Evolutionary conservation across 2,113 vertebrate species (phyloP), one percentile per base, ranked within the genome.

Genomic region (Pangasianodon hypophthalmus): DNA sequence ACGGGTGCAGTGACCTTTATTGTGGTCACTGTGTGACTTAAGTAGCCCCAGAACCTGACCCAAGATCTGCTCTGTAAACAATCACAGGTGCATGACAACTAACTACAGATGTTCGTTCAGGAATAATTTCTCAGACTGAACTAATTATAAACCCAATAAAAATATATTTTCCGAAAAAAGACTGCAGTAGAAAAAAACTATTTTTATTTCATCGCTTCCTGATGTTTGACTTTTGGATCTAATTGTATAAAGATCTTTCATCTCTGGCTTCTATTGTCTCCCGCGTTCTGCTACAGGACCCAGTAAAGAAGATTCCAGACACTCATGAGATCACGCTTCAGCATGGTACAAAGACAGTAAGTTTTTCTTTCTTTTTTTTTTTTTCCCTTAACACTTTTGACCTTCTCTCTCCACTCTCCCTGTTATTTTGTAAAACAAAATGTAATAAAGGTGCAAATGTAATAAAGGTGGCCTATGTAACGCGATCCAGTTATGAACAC

Each of bases 241-340:
- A n/a, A 5, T 69, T n/a, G 6, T 11, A 14, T 52, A 73, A 56
- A 86, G 21, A 19, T 10, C 29, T 62, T 73, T 48, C 50, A 10
- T 50, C n/a, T 84, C 10, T 84, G 9, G 26, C 37, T 48, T 80
- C 37, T 24, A 19, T 80, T 88, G 26, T 84, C 73, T 44, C 89
- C 19, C 21, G 87, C 8, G 92, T 52, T 90, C 52, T 82, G 3
- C 48, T 60, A 26, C 92, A 99, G 98, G 97, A 96, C 90, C 97
- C 97, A 89, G 94, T 99, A 50, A 99, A 97, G 94, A 98, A 95
- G 95, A 99, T 99, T 93, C 98, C 98, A 88, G 98, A 98, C 92
- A 97, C 97, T 3, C 98, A 99, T 95, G 98, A 99, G 93, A 98
- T 99, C 94, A 98, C 97, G 0, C 95, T 99, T 48, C 97, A 96